A percentile compares a stretch with the other conserved stretches of the same genome.
phyloP scores from a whole-genome alignment of 2,797 vertebrate species.

The Hapalemur alaotrensis region DNA sequence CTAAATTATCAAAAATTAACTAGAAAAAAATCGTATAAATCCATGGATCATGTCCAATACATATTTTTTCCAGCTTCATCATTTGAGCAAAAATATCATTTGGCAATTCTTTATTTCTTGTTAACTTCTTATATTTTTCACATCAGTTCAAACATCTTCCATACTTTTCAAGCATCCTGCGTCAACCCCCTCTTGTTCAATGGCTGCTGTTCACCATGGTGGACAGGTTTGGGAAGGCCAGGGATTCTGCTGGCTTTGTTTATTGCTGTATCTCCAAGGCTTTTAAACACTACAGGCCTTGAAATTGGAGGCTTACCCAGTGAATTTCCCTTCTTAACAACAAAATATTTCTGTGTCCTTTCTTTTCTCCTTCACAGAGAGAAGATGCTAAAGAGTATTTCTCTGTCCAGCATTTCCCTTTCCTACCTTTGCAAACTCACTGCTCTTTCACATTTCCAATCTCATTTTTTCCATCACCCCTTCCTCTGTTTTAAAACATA shows the following conservation, averaged over 20 bases:
- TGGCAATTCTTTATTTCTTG: neutral
- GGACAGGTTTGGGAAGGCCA: neutral
- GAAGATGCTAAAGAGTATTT: neutral
- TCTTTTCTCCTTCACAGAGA: neutral
- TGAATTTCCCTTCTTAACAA: neutral
- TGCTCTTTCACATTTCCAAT: neutral
- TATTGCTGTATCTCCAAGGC: neutral
- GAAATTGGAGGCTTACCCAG: neutral
- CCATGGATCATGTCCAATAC: neutral
- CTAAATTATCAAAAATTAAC: slow-evolving; percentile 8
- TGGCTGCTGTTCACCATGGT: neutral
- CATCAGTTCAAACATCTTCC: neutral
- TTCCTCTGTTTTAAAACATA: neutral
- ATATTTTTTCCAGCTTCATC: neutral
- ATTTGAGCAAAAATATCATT: neutral
- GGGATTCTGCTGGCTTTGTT: neutral
- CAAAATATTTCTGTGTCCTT: neutral
- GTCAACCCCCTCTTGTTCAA: neutral
- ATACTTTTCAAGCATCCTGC: neutral
- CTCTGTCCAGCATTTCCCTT: neutral
- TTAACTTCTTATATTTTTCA: neutral
- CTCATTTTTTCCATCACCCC: neutral
- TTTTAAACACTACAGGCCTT: neutral
- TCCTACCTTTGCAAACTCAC: neutral
- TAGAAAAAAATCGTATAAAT: neutral